phyloP scores from a whole-genome alignment of 2,888 invertebrate species.

The Cosmorhoe ocellata region DNA sequence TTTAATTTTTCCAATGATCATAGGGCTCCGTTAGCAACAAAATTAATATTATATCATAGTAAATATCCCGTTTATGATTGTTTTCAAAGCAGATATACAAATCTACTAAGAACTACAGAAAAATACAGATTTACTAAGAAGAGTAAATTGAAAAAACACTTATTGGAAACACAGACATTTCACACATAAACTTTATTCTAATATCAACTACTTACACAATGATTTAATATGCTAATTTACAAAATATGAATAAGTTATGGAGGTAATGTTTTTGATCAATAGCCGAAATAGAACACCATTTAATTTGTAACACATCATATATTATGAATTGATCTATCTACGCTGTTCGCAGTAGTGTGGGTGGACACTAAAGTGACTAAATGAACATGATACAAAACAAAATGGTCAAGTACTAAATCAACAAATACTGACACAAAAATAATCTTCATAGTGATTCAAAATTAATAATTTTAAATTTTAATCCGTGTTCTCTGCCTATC shows the following conservation, averaged over 20 bases:
- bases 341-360: neutral
- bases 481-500: no score
- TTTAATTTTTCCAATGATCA: no score
- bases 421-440: no score
- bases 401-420: no score
- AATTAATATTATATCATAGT: no score
- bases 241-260: conserved; percentile 5
- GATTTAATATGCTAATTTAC: conserved; percentile 1
- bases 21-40: no score
- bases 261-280: conserved; percentile 25
- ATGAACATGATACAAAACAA: no score
- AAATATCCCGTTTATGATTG: no score
- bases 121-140: conserved; percentile 6
- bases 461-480: no score
- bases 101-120: no score
- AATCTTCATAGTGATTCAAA: no score
- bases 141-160: neutral
- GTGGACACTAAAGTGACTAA: neutral
- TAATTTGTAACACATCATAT: conserved; percentile 8
- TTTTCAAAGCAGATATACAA: no score
- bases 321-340: conserved; percentile 17
- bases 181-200: conserved; percentile 5
- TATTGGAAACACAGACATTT: neutral
- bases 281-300: conserved; percentile 17
- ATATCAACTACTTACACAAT: conserved; percentile 8